Base-by-base conservation (phyloP, 2,113 vertebrate genomes). In the Otocyon megalotis region DNA sequence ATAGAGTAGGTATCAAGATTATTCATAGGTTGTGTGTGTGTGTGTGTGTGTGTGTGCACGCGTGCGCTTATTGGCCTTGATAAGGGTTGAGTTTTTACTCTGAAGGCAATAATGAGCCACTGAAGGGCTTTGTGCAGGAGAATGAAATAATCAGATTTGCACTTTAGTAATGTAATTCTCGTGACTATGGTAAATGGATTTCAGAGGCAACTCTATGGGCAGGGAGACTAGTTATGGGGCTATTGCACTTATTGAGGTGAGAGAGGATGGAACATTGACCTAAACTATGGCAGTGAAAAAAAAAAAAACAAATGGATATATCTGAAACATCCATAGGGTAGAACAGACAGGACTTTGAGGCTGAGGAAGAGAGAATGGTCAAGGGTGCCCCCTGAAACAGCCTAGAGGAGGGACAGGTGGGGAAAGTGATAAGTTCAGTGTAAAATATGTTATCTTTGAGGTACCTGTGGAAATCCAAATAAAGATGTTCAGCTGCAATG, bases 101-200 rank as follows among this genome's bases (percentile, higher is more conserved):
- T 84, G 77, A 90, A 67, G 32, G 20, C 28, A 83, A 12, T 72
- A 9, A 54, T 80, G 74, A 93, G 37, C 35, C 7, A 28, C 43
- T 62, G 54, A 67, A 77, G n/a, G 62, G 32, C n/a, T 69, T 62
- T 67, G 88, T 54, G 8, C 28, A 83, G 9, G 30, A 28, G 53
- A 79, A 82, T 90, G 10, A 94, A 83, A 88, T 54, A 86, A 77
- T 48, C 35, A 58, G 43, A 81, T 89, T 84, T 92, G 54, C 32
- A 56, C 43, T 90, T 89, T 56, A 54, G 60, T 58, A 35, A 50
- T 7, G 14, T 58, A 53, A 89, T 65, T 87, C 48, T 94, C 83
- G 11, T 35, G 71, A 85, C 37, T 62, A 8, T 91, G n/a, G 43
- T 53, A 95, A 90, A 65, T 28, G 11, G 54, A 54, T 69, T 90